These are phyloP conservation scores for Drosophila varians DNA, from an alignment of 1,140 invertebrate genomes.

Conservation along the genomic window DNA sequence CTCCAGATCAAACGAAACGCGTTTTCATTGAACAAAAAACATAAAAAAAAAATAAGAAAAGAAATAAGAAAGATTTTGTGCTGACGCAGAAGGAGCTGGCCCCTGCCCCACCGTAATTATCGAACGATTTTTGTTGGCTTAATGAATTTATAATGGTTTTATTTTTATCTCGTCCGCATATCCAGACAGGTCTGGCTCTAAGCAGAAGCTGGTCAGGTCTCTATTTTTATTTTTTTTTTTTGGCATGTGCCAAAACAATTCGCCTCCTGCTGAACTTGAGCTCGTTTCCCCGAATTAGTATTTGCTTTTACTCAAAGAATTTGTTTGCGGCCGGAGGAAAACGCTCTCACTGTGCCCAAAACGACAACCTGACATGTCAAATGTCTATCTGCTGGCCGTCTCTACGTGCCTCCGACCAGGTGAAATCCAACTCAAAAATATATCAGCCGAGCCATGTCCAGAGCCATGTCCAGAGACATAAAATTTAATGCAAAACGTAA, in stretches of 20 bases:
- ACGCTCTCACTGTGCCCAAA: slow-evolving; percentile 44
- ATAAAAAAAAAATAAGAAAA: neutral
- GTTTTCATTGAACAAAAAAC: neutral
- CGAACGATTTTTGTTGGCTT: slow-evolving; percentile 45
- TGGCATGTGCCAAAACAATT: slow-evolving; percentile 74
- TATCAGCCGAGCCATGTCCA: slow-evolving; percentile 3
- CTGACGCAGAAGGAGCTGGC: slow-evolving; percentile 50
- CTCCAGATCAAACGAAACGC: slow-evolving; percentile 50
- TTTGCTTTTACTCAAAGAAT: slow-evolving; percentile 74
- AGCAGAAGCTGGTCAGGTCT: slow-evolving; percentile 24
- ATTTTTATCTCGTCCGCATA: slow-evolving; percentile 20
- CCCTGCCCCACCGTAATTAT: slow-evolving; percentile 30
- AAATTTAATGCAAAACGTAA: slow-evolving; percentile 39
- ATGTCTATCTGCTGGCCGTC: slow-evolving; percentile 27
- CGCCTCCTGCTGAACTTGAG: slow-evolving; percentile 58
- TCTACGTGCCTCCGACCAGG: slow-evolving; percentile 44
- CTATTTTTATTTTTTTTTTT: no score
- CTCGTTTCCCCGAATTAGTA: slow-evolving; percentile 27
- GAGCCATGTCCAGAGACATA: slow-evolving; percentile 26
- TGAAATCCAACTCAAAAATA: slow-evolving; percentile 36
- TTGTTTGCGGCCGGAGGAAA: slow-evolving; percentile 1
- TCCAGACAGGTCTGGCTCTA: slow-evolving; percentile 58
- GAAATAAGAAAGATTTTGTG: slow-evolving; percentile 37
- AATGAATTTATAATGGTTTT: slow-evolving; percentile 66
- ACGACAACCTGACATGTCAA: slow-evolving; percentile 60